Base-by-base conservation (phyloP, 2,888 invertebrate species). In the Agriopis marginaria region DNA sequence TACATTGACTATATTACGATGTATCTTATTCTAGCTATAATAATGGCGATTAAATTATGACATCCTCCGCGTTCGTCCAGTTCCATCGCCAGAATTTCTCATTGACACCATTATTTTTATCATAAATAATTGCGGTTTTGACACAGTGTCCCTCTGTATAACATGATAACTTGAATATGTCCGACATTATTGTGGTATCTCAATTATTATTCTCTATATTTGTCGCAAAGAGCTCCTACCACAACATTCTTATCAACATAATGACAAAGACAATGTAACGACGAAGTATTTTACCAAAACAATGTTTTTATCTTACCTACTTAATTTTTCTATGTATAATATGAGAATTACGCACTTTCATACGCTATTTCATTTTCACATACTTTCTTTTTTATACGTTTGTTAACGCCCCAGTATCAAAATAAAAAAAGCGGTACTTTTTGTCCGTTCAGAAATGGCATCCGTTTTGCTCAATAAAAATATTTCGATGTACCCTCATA, bases 401-500 rank as follows among this genome's bases (percentile, higher is more conserved):
- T 54, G 8, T 50, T 63, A 69, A 66, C n/a, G 51, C 58, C 65
- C 40, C 39, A 3, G 6, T 1, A 58, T 8, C 7, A 44, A 44
- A 59, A 42, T 17, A 51, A 58, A 23, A 58, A 23, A 39, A 50
- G 5, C 14, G 63, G 59, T 63, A 58, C 10, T 42, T 62, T 49
- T 53, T 32, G n/a, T 5, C 32, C 14, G 17, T 39, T 47, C 44
- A 17, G 7, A 23, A 61, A 64, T 51, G 12, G 8, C 17, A 51
- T 53, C 60, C 51, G 51, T 47, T 65, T 23, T n/a, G 0, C n/a
- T 50, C 3, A 7, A 6, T 7, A 17, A 14, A 47, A 4, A 7
- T 49, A 42, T 74, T 71, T 72, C 8, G 8, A 58, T 56, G 39
- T 83, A 87, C 89, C 88, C 79, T 67, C 71, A 75, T 74, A 72